Evolutionary conservation across 1,140 invertebrate genomes (phyloP).

Genomic region (Epicauta chinensis): DNA sequence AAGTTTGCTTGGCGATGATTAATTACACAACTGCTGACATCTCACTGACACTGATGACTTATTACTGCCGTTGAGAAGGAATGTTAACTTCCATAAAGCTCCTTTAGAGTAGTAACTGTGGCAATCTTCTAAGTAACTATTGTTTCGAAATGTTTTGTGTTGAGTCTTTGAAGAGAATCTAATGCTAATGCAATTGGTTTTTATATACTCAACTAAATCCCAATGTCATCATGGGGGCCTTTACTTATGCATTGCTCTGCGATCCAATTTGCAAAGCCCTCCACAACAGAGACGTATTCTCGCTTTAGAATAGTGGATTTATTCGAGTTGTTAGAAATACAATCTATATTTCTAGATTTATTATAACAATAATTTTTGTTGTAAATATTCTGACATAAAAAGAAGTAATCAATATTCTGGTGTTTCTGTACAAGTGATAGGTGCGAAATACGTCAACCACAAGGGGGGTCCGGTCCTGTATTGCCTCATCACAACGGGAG

Average conservation of each 20-base stretch:
- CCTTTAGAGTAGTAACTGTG: slow-evolving; percentile 10
- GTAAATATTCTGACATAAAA: not conserved
- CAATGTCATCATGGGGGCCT: slow-evolving; percentile 25
- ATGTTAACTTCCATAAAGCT: slow-evolving; percentile 20
- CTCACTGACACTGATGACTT: slow-evolving; percentile 27
- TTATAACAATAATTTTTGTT: no score
- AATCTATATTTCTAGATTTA: no score
- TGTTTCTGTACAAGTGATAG: not conserved
- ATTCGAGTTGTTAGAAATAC: no score
- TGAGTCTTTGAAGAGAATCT: slow-evolving; percentile 22
- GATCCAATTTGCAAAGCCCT: slow-evolving; percentile 25
- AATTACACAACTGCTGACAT: slow-evolving; percentile 26
- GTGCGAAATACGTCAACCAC: slow-evolving; percentile 7
- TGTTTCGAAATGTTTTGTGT: slow-evolving; percentile 26
- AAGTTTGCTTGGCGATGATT: slow-evolving; percentile 24
- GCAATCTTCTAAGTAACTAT: slow-evolving; percentile 29
- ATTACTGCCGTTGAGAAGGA: slow-evolving; percentile 19
- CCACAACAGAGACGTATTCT: slow-evolving; percentile 17
- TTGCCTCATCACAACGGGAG: slow-evolving; percentile 17
- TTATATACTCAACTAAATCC: slow-evolving; percentile 29
- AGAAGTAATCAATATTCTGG: not conserved
- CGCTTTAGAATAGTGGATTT: not conserved
- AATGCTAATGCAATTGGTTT: slow-evolving; percentile 32
- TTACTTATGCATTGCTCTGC: slow-evolving; percentile 16
- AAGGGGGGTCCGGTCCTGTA: slow-evolving; percentile 13